Evolutionary conservation across 2,888 invertebrate species (phyloP).

Genomic region (Mythimna vitellina): DNA sequence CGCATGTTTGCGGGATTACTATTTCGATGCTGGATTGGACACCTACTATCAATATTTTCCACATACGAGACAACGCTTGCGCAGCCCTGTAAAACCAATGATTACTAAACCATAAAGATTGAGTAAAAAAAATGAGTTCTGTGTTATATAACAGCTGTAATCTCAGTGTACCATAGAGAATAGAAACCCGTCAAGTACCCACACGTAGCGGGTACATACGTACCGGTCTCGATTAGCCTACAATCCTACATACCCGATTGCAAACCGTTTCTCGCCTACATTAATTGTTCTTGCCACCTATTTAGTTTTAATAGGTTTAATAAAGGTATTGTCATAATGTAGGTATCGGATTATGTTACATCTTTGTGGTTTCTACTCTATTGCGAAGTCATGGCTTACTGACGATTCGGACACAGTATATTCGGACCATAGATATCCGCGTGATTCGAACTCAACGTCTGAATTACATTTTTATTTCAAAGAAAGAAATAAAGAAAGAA

Average conservation of each 20-base stretch:
- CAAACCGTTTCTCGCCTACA: conserved; percentile 28
- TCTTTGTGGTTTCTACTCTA: neutral
- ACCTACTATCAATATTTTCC: too few species aligned
- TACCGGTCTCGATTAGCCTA: conserved; percentile 51
- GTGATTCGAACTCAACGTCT: too few species aligned
- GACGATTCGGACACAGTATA: too few species aligned
- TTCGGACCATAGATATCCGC: too few species aligned
- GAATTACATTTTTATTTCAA: too few species aligned
- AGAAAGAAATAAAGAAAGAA: too few species aligned
- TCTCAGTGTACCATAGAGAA: conserved; percentile 25
- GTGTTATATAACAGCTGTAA: conserved; percentile 34
- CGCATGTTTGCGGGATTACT: too few species aligned
- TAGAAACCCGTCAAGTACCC: conserved; percentile 30
- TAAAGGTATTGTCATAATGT: neutral
- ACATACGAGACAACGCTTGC: too few species aligned
- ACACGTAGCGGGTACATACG: neutral
- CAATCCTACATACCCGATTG: conserved; percentile 44
- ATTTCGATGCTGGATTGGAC: too few species aligned
- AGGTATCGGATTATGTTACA: neutral
- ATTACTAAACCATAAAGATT: conserved; percentile 30
- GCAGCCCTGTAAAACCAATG: too few species aligned
- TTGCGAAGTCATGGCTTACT: neutral
- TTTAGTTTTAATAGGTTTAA: conserved; percentile 23
- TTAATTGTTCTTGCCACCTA: conserved; percentile 25
- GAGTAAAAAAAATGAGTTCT: conserved; percentile 34